These are phyloP conservation scores for Cottus gobio DNA, from an alignment of 2,113 vertebrate species.

Conservation along the genomic window DNA sequence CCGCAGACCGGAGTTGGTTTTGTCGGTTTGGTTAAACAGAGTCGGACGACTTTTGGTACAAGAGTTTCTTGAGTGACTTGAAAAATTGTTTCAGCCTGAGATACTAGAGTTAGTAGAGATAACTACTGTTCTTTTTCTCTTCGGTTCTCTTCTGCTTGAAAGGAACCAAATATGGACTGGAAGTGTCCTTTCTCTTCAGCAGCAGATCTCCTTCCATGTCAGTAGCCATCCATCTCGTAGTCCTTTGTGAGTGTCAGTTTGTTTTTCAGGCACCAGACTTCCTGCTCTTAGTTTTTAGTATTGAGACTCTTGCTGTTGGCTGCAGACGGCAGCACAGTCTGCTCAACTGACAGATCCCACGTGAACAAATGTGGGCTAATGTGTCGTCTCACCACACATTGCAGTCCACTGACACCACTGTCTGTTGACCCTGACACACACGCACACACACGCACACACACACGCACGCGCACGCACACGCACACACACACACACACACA, in stretches of 20 bases:
- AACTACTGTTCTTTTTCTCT: no score
- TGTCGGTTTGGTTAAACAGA: no score
- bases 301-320: background rate
- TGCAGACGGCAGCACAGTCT: background rate
- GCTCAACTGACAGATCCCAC: conserved; percentile 2
- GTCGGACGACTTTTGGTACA: no score
- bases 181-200: background rate
- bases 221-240: accelerated
- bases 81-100: no score
- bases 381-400: conserved; percentile 26
- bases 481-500: no score
- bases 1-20: no score
- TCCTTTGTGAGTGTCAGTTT: background rate
- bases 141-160: background rate
- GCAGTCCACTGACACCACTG: conserved; percentile 13
- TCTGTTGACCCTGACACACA: conserved; percentile 34
- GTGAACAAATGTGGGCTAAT: conserved; percentile 44
- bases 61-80: background rate
- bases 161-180: no score
- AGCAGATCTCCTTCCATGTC: background rate
- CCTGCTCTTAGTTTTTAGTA: background rate
- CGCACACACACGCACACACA: conserved; percentile 3
- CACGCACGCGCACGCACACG: conserved; percentile 2
- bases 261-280: background rate
- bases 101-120: no score